Percentiles rank a stretch among this genome's conserved stretches.
phyloP scores from a whole-genome alignment of 2,113 vertebrate species.

The Felis catus region F.catus_Fca126_mat1.0 CM031415.1:116090001-116090500 shows the following conservation, averaged over 20 bases:
- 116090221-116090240: constrained; percentile 36
- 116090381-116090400: not conserved
- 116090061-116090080: not conserved
- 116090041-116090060: not conserved
- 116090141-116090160: constrained; percentile 52
- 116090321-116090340: not conserved
- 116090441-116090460: not conserved
- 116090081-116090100: not conserved
- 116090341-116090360: not conserved
- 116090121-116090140: not conserved
- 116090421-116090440: not conserved
- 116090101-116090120: not conserved
- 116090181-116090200: constrained; percentile 49
- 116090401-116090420: not conserved
- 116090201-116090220: not conserved
- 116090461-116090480: not conserved
- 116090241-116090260: constrained; percentile 3
- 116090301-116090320: constrained; percentile 27
- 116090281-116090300: constrained; percentile 35
- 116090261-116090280: constrained; percentile 41
- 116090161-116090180: not conserved
- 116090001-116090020: not conserved
- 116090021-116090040: not conserved
- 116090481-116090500: not conserved
- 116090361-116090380: not conserved